Base-by-base conservation (phyloP, 2,888 invertebrate species). In the Rhagonycha fulva region DNA sequence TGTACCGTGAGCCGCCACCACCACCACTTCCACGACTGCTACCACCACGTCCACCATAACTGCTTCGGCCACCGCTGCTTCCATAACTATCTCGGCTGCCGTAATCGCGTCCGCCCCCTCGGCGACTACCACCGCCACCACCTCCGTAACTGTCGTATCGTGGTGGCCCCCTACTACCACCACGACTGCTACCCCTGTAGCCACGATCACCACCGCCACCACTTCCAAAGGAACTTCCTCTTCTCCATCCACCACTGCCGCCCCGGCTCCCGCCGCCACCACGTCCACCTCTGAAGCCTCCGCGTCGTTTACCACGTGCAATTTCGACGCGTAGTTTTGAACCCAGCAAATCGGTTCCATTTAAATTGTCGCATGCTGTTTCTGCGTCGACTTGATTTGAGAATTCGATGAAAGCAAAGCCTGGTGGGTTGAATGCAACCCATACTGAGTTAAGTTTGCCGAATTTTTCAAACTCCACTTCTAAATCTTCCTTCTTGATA, bases 351-450 rank as follows among this genome's bases (percentile, higher is more conserved):
- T 96, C 95, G 81, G 94, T 93, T 80, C 96, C 96, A 85, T 97
- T 96, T 89, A 97, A 91, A 85, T 93, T 94, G 88, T 93, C 94
- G 89, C 96, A 96, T 79, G 97, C 97, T 85, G 94, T 93, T 87
- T 96, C 95, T 61, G 97, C 97, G 89, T 97, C 96, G 86, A 94
- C 93, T 87, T 93, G 92, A 89, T 94, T 95, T 87, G 94, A 93
- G 89, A 96, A 97, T 89, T 97, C 96, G 87, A 97, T 95, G 90
- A 97, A 97, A 80, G 96, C 97, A 89, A 97, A 97, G 85, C 97
- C 96, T 82, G 96, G 96, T 82, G 97, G 97, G 89, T 97, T 96
- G 88, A 96, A 95, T 82, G 97, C 96, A 83, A 95, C 96, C 96
- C 96, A 97, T 81, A 96, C 96, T 83, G 95, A 95, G 89, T 95